A percentile compares a stretch with the other conserved stretches of the same genome.
phyloP scores from a whole-genome alignment of 2,888 invertebrate species.

The Diarsia brunnea region DNA sequence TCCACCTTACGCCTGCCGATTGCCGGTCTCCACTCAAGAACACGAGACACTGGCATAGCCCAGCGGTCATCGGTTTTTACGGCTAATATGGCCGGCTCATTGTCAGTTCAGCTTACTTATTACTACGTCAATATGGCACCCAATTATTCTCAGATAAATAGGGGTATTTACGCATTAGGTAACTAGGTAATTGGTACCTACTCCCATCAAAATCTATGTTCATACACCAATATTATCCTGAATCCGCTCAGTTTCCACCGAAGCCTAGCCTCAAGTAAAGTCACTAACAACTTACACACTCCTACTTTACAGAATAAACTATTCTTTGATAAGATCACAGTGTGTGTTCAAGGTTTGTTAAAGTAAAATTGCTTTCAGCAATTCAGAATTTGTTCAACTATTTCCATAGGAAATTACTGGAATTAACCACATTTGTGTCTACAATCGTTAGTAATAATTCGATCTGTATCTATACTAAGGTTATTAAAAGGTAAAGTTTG shows the following conservation, averaged over 20 bases:
- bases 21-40: too few relatives aligned
- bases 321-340: slow-evolving; percentile 24
- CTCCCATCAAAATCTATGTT: neutral
- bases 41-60: too few relatives aligned
- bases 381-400: slow-evolving; percentile 11
- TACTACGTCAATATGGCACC: too few relatives aligned
- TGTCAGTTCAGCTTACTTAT: too few relatives aligned
- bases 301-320: slow-evolving; percentile 29
- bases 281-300: slow-evolving; percentile 16
- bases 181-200: neutral
- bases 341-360: slow-evolving; percentile 39
- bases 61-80: too few relatives aligned
- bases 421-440: slow-evolving; percentile 11
- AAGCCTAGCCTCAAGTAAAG: slow-evolving; percentile 21
- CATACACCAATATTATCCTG: neutral
- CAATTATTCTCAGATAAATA: too few relatives aligned
- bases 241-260: slow-evolving; percentile 12
- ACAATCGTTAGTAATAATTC: slow-evolving; percentile 1
- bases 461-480: neutral
- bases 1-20: too few relatives aligned
- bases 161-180: neutral
- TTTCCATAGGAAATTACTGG: slow-evolving; percentile 23
- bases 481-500: neutral
- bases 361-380: slow-evolving; percentile 41
- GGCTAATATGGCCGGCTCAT: too few relatives aligned